Base-by-base conservation (phyloP, 2,797 vertebrate species). In the Paramormyrops hopkinsi region DNA sequence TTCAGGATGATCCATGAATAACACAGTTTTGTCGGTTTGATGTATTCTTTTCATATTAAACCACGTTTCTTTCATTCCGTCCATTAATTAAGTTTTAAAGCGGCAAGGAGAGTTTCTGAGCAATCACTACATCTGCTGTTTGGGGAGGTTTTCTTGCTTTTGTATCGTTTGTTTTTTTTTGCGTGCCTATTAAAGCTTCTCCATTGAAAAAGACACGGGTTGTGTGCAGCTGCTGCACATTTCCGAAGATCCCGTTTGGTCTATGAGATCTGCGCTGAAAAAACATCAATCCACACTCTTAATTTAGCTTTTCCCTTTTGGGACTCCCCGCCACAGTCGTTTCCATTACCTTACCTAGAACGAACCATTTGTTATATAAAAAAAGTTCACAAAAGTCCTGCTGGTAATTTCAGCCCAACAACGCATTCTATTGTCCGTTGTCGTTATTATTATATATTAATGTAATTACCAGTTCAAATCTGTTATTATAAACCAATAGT, bases 301-400 rank as follows among this genome's bases (percentile, higher is more conserved):
- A 69, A 69, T 87, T 85, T 88, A 54, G 84, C 53, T n/a, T 91
- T 89, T 90, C 90, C 92, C 95, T 94, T 95, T 95, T 94, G 91
- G 65, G 91, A 92, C 84, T 88, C 54, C 33, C 73, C 17, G 88
- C 87, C 44, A 51, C 14, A 46, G 59, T 84, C 73, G 51, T 12
- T 86, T 41, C 92, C 84, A 95, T 94, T 94, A 92, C 94, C 69
- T 90, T 46, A 79, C 86, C 19, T 89, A 93, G 95, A 93, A 76
- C 50, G 44, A 4, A 93, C 94, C 94, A 95, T 92, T 4, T 90
- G 54, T 29, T 7, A 11, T 89, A 2, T 1, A 48, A 14, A 44
- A 83, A 83, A 79, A 11, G 5, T 37, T 12, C 3, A 89, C 22
- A n/a, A 84, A 83, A 44, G 14, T 44, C 44, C n/a, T 48, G 22